phyloP scores from a whole-genome alignment of 1,140 invertebrate genomes.

The Teleogryllus occipitalis region DNA sequence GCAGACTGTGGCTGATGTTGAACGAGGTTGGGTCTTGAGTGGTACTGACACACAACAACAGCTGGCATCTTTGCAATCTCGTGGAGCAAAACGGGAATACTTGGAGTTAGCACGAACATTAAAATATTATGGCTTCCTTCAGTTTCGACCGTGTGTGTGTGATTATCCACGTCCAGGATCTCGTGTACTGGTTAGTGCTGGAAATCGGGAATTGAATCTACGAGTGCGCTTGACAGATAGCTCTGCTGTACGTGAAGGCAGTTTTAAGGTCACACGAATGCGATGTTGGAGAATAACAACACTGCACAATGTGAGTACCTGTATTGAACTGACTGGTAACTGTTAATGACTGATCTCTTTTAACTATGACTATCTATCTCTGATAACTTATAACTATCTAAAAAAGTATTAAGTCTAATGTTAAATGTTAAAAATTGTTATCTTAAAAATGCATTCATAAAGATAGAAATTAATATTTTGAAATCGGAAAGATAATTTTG shows the following conservation, averaged over 20 bases:
- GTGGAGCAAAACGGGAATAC: conserved; percentile 79
- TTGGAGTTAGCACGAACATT: conserved; percentile 68
- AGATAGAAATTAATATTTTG: too few species aligned
- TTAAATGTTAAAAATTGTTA: too few species aligned
- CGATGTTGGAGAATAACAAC: conserved; percentile 94
- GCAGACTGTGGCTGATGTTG: conserved; percentile 78
- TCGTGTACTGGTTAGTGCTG: conserved; percentile 59
- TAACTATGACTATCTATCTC: too few species aligned
- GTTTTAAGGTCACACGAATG: conserved; percentile 91
- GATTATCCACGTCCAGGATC: conserved; percentile 68
- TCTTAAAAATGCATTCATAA: too few species aligned
- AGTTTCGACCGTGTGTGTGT: conserved; percentile 65
- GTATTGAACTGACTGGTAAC: not conserved
- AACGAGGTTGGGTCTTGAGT: conserved; percentile 72
- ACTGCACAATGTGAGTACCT: conserved; percentile 57
- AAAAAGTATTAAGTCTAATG: too few species aligned
- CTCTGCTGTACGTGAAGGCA: conserved; percentile 58
- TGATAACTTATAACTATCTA: too few species aligned
- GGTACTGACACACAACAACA: conserved; percentile 59
- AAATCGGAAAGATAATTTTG: too few species aligned
- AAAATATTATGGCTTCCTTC: conserved; percentile 82
- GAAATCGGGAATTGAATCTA: conserved; percentile 70
- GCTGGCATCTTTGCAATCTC: conserved; percentile 58
- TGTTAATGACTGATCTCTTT: too few species aligned
- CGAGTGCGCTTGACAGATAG: conserved; percentile 39